Evolutionary conservation across 2,113 vertebrate genomes (phyloP).

Genomic region (Archilochus colubris): DNA sequence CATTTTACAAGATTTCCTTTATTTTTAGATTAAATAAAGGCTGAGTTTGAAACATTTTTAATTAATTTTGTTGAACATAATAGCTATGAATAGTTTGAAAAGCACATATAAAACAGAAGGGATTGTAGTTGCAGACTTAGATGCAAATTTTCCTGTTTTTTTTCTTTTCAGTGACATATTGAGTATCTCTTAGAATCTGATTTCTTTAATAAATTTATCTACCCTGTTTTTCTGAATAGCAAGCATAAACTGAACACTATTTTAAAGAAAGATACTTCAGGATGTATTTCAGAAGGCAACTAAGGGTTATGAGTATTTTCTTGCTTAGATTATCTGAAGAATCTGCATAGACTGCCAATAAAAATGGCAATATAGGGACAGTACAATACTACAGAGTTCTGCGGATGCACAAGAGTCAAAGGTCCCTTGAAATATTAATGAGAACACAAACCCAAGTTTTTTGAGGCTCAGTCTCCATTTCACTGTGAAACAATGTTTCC

Average conservation of each 20-base stretch:
- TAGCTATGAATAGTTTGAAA: background rate
- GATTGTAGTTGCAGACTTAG: background rate
- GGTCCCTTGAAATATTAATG: slow-evolving; percentile 73
- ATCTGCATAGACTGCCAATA: slow-evolving; percentile 73
- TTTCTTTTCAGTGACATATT: background rate
- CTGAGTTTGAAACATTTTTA: background rate
- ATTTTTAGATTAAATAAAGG: background rate
- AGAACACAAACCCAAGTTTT: slow-evolving; percentile 66
- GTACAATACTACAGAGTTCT: slow-evolving; percentile 69
- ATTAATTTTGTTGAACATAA: background rate
- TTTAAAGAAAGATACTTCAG: background rate
- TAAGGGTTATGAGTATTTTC: slow-evolving; percentile 62
- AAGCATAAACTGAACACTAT: background rate
- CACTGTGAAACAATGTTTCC: slow-evolving; percentile 65
- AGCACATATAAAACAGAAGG: background rate
- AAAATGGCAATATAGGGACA: slow-evolving; percentile 72
- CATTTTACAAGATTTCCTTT: background rate
- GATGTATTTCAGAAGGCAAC: slow-evolving; percentile 56
- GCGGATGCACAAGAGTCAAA: slow-evolving; percentile 68
- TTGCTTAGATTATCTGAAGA: slow-evolving; percentile 59
- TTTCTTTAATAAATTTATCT: background rate
- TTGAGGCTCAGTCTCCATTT: slow-evolving; percentile 47
- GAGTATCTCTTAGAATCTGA: background rate
- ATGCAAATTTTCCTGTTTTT: background rate
- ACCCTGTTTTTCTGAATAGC: slow-evolving; percentile 12